phyloP scores from a whole-genome alignment of 2,888 invertebrate genomes.

The Lithophane semibrunnea region DNA sequence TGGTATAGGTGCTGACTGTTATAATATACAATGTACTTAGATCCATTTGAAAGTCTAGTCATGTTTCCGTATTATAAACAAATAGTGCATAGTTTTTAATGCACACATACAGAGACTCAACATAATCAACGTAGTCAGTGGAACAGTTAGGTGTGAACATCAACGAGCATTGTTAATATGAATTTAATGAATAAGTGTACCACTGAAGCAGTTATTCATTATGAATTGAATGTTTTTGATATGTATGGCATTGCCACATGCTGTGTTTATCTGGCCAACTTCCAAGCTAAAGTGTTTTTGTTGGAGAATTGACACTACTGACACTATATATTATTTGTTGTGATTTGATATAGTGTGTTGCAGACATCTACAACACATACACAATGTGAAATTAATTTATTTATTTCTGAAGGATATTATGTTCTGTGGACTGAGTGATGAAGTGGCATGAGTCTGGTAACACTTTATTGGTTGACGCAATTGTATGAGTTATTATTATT shows the following conservation, averaged over 20 bases:
- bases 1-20: neutral
- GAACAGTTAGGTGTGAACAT: conserved; percentile 25
- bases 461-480: neutral
- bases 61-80: conserved; percentile 2
- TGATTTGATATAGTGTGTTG: conserved; percentile 51
- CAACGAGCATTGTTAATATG: neutral
- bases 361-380: too few species aligned
- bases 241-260: conserved; percentile 65
- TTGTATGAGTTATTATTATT: neutral
- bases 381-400: conserved; percentile 15
- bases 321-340: conserved; percentile 70
- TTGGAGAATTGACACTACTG: conserved; percentile 70
- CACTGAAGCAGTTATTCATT: conserved; percentile 31
- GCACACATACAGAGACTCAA: conserved; percentile 1
- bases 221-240: conserved; percentile 65
- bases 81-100: conserved; percentile 19
- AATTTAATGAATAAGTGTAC: conserved; percentile 39
- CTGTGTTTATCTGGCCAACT: conserved; percentile 76
- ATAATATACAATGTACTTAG: conserved; percentile 2
- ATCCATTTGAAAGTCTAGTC: conserved; percentile 8
- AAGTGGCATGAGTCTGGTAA: neutral
- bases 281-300: conserved; percentile 77
- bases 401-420: neutral
- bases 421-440: neutral
- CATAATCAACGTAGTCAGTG: conserved; percentile 23